Base-by-base conservation (phyloP, 2,797 vertebrate genomes). In the Somateria mollissima region DNA sequence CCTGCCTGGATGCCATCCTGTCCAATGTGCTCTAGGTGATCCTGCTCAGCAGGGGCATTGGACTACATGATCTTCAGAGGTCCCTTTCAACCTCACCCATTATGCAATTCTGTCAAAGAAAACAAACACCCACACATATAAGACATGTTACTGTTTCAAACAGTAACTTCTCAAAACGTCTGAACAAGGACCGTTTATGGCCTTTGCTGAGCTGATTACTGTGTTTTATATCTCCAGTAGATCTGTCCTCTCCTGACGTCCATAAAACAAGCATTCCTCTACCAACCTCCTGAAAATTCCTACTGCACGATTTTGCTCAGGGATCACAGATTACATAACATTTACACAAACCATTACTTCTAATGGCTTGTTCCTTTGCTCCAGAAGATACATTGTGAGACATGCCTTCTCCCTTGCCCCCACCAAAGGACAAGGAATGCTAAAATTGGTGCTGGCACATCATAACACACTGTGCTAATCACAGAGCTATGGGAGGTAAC, bases 341-440 rank as follows among this genome's bases (percentile, higher is more conserved):
- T 47, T 91, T 64, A 41, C 16, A 41, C 65, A 66, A 69, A 47
- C 30, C 56, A 5, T 37, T 80, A 77, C 4, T 43, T 89, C 22
- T 28, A 4, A 54, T 17, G 36, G 8, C 4, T 61, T 4, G 0
- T 64, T 71, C 43, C 45, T 45, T 28, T 87, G 72, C 36, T 79
- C 11, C 41, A 78, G 13, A 7, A 87, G 12, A 74, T 51, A 5
- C 8, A 8, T 84, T 93, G 19, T 81, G 70, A 57, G 39, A 57
- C 2, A 67, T 24, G n/a, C 21, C 20, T 13, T 8, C 30, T 30
- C 37, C 10, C 18, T 4, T 2, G 18, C 45, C 8, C 0, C 13
- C 17, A 13, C 3, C 7, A 51, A 65, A 89, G 28, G 17, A 71
- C 0, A 0, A 54, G 11, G 70, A 87, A 58, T 11, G 8, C 39